Percentiles rank a stretch among this genome's conserved stretches.
These are phyloP conservation scores for Platypus cylindrus DNA, from an alignment of 2,888 invertebrate genomes.

Conservation along the genomic window DNA sequence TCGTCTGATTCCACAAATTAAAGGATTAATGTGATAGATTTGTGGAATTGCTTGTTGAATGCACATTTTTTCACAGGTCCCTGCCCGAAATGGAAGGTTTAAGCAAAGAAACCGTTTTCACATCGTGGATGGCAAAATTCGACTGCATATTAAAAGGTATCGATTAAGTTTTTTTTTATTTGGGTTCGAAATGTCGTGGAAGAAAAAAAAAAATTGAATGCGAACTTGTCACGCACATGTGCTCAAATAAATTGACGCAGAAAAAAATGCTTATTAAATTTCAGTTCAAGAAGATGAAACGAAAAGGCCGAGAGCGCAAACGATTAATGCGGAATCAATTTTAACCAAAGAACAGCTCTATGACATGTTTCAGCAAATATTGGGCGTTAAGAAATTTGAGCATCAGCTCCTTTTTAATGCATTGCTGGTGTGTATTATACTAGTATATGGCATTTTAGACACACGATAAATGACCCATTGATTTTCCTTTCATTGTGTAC, in stretches of 20 bases:
- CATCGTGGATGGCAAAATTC: conserved; percentile 99
- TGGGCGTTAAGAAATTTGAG: conserved; percentile 98
- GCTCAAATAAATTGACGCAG: too few species aligned
- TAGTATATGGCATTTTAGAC: too few species aligned
- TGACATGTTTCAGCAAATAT: conserved; percentile 99
- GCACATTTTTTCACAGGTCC: conserved; percentile 46
- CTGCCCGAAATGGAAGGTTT: conserved; percentile 98
- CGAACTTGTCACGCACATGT: too few species aligned
- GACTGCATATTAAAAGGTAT: conserved; percentile 91
- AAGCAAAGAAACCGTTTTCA: conserved; percentile 96
- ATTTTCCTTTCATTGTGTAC: too few species aligned
- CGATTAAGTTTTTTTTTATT: conserved; percentile 1
- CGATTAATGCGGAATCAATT: conserved; percentile 87
- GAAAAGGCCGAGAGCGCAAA: conserved; percentile 78
- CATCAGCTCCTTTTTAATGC: conserved; percentile 99
- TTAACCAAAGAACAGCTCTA: conserved; percentile 98
- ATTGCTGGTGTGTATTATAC: conserved; percentile 69
- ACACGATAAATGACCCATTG: too few species aligned
- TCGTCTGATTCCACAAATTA: neutral
- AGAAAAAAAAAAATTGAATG: too few species aligned
- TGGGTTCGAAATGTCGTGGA: conserved; percentile 1
- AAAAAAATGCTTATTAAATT: too few species aligned
- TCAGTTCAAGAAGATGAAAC: conserved; percentile 66
- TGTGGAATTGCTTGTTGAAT: neutral
- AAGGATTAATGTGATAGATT: neutral